phyloP scores from a whole-genome alignment of 2,888 invertebrate genomes.

The Mythimna loreyi region DNA sequence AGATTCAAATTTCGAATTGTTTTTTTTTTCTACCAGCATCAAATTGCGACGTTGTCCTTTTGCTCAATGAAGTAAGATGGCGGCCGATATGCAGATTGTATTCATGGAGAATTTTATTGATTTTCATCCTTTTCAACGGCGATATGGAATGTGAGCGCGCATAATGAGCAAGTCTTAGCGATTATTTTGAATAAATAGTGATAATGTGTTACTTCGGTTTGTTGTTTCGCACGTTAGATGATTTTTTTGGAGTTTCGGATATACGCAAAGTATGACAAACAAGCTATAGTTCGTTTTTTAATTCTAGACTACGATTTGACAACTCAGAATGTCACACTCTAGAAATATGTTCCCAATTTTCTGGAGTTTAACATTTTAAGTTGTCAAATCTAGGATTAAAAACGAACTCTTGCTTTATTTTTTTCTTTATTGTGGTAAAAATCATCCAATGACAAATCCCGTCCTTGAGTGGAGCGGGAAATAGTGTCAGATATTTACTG shows the following conservation, averaged over 20 bases:
- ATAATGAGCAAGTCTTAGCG: slow-evolving; percentile 68
- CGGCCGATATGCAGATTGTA: slow-evolving; percentile 75
- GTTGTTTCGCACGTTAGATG: slow-evolving; percentile 22
- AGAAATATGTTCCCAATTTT: too few species aligned
- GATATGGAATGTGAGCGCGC: slow-evolving; percentile 71
- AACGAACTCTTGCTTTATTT: too few species aligned
- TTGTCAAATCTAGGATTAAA: too few species aligned
- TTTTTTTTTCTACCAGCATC: slow-evolving; percentile 62
- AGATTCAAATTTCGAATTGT: slow-evolving; percentile 73
- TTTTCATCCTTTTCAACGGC: slow-evolving; percentile 71
- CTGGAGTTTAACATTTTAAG: too few species aligned
- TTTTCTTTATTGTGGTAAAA: too few species aligned
- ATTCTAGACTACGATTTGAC: too few species aligned
- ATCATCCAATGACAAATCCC: too few species aligned
- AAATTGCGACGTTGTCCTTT: slow-evolving; percentile 67
- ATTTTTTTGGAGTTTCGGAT: background rate
- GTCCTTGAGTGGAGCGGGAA: too few species aligned
- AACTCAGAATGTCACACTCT: too few species aligned
- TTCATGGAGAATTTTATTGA: slow-evolving; percentile 74
- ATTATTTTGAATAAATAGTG: slow-evolving; percentile 52
- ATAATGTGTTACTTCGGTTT: slow-evolving; percentile 43
- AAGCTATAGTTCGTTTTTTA: too few species aligned
- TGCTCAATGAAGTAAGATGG: slow-evolving; percentile 70
- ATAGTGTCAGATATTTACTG: too few species aligned
- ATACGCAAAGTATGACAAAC: background rate